Evolutionary conservation across 2,797 vertebrate species (phyloP).

Genomic region (Prunella strophiata): DNA sequence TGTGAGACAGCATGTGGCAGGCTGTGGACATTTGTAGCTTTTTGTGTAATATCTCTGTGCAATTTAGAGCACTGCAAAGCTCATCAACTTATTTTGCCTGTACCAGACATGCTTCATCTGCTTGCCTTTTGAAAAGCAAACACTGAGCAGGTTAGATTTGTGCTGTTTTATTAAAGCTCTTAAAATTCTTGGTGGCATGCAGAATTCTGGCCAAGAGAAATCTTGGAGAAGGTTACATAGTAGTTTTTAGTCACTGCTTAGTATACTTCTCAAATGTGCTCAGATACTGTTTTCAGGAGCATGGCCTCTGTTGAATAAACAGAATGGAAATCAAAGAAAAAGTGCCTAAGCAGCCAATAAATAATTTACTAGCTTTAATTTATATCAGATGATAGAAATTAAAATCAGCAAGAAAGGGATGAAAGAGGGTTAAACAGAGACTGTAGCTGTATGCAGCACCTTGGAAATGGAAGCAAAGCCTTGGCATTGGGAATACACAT

Average conservation of each 20-base stretch:
- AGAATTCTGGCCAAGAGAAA: neutral
- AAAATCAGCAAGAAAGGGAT: neutral
- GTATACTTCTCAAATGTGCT: neutral
- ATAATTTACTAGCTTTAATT: neutral
- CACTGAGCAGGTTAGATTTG: neutral
- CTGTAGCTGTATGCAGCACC: neutral
- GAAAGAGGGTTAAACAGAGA: neutral
- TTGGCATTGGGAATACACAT: neutral
- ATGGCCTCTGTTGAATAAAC: neutral
- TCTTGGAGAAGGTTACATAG: neutral
- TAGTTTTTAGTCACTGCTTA: neutral
- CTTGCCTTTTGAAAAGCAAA: neutral
- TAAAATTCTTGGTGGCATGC: neutral
- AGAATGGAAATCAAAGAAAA: neutral
- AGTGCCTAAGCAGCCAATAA: neutral
- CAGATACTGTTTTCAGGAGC: neutral
- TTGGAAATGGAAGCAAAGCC: neutral
- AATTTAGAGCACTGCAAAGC: neutral
- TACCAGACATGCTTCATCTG: neutral
- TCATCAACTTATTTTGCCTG: neutral
- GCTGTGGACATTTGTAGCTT: neutral
- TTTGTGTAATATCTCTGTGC: neutral
- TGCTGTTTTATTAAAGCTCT: neutral
- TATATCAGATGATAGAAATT: neutral
- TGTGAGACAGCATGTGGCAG: accelerated